A percentile compares a stretch with the other conserved stretches of the same genome.
Conservation (phyloP, 2,797 vertebrate species). For the Pteropus rufus region DNA sequence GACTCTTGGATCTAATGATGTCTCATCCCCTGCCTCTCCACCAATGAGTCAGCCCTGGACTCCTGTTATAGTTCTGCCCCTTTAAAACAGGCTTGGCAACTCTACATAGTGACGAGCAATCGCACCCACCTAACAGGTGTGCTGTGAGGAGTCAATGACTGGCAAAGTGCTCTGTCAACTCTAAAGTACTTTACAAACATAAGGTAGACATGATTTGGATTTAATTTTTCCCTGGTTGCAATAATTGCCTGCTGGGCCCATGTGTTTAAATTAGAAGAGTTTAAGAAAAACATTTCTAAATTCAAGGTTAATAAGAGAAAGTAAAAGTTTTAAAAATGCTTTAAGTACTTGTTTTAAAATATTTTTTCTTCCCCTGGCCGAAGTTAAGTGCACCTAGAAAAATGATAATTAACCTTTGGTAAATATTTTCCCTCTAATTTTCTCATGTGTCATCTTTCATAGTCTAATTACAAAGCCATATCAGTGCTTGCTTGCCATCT, state of each 20-base stretch:
- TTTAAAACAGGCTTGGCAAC: not conserved
- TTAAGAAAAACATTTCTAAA: conserved; percentile 45
- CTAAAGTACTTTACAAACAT: not conserved
- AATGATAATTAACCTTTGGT: conserved; percentile 61
- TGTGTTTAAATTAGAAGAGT: not conserved
- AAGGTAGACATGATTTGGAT: not conserved
- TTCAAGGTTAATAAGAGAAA: conserved; percentile 27
- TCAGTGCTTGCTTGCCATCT: conserved; percentile 51
- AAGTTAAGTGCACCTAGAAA: conserved; percentile 56
- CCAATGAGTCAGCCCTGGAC: not conserved
- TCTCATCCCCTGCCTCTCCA: not conserved
- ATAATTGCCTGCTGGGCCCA: not conserved
- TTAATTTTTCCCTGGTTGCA: not conserved
- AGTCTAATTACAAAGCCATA: conserved; percentile 51
- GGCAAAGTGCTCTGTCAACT: not conserved
- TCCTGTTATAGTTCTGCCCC: not conserved
- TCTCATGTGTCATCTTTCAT: conserved; percentile 38
- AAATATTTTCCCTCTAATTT: conserved; percentile 66
- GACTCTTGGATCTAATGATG: not conserved
- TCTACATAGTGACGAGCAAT: not conserved
- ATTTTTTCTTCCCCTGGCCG: not conserved
- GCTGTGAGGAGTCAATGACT: not conserved
- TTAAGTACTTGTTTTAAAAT: conserved; percentile 23
- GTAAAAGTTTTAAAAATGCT: not conserved
- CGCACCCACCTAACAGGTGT: not conserved